Evolutionary conservation across 1,140 invertebrate species (phyloP).

Genomic region (Sminthurides bifidus): DNA sequence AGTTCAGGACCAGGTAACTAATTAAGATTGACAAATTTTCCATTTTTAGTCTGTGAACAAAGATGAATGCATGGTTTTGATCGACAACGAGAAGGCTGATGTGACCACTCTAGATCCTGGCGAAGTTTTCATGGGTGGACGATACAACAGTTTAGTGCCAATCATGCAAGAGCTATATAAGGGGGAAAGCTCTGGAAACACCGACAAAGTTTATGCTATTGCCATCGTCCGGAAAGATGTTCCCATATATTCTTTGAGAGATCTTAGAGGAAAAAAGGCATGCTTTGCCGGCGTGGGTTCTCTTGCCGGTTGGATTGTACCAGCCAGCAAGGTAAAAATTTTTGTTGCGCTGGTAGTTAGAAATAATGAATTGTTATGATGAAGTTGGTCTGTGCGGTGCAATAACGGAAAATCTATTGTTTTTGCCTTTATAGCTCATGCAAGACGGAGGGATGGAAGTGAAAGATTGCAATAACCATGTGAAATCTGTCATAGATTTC

Average conservation of each 20-base stretch:
- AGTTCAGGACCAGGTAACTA: conserved; percentile 7
- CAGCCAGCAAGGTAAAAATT: conserved; percentile 67
- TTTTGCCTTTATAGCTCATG: conserved; percentile 54
- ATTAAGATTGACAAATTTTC: not conserved
- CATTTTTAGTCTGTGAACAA: conserved; percentile 52
- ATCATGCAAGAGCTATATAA: conserved; percentile 62
- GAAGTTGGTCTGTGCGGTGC: not conserved
- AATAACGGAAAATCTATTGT: not conserved
- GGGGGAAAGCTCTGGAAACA: conserved; percentile 30
- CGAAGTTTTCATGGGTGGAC: conserved; percentile 79
- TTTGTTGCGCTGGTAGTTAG: conserved; percentile 32
- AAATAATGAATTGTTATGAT: not conserved
- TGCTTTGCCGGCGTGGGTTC: conserved; percentile 86
- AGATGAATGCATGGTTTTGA: conserved; percentile 65
- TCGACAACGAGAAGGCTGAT: conserved; percentile 66
- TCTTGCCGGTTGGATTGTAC: conserved; percentile 84
- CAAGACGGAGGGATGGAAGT: conserved; percentile 63
- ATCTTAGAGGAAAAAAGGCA: conserved; percentile 61
- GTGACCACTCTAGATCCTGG: conserved; percentile 80
- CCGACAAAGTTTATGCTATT: conserved; percentile 53
- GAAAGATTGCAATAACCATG: conserved; percentile 89
- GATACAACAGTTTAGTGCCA: conserved; percentile 84
- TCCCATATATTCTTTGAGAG: conserved; percentile 50
- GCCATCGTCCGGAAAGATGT: conserved; percentile 64
- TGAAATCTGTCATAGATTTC: conserved; percentile 78